These are phyloP conservation scores for Notamacropus eugenii DNA, from an alignment of 2,797 vertebrate genomes.

Conservation along the genomic window DNA sequence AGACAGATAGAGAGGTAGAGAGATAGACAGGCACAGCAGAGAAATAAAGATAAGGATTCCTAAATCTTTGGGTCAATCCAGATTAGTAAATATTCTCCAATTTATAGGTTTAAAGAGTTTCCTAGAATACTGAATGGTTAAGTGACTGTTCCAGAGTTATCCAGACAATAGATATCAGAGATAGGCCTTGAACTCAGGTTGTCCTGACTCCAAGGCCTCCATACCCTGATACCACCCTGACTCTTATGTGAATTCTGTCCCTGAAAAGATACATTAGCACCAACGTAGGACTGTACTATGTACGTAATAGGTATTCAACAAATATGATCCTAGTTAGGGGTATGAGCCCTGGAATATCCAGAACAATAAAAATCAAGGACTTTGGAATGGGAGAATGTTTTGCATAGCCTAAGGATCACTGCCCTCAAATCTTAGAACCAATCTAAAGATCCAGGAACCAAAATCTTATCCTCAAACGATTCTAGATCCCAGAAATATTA, in stretches of 20 bases:
- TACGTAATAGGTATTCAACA: not conserved
- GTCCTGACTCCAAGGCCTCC: not conserved
- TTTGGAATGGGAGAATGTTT: not conserved
- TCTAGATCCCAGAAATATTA: slow-evolving; percentile 8
- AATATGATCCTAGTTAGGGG: not conserved
- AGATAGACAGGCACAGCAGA: not conserved
- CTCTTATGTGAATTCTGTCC: not conserved
- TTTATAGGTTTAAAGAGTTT: not conserved
- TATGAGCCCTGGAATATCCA: not conserved
- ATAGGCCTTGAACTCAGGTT: not conserved
- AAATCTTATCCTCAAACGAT: not conserved
- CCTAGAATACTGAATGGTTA: not conserved
- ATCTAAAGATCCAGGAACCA: not conserved
- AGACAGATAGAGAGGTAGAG: no score
- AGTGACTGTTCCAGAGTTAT: not conserved
- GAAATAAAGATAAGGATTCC: not conserved
- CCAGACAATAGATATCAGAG: not conserved
- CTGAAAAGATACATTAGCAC: not conserved
- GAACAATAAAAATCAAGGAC: not conserved
- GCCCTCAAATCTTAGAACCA: not conserved
- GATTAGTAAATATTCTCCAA: not conserved
- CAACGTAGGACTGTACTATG: not conserved
- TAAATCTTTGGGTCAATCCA: not conserved
- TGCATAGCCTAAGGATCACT: not conserved
- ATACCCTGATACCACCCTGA: not conserved